These are phyloP conservation scores for Urophycis tenuis DNA, from an alignment of 2,797 vertebrate species.

Conservation along the genomic window DNA sequence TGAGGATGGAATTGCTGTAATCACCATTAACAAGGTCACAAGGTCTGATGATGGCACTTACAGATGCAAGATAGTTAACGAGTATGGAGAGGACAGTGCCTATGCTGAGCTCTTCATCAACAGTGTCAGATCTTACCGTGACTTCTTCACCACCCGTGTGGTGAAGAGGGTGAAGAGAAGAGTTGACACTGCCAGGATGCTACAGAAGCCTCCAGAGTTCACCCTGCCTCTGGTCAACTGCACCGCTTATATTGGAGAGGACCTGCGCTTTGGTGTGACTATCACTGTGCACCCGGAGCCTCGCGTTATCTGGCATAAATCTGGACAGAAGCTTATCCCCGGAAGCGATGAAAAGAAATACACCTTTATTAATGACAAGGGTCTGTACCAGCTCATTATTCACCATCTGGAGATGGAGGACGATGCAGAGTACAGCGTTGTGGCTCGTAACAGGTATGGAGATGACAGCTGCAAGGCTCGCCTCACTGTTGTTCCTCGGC, in stretches of 20 bases:
- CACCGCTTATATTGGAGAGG: slow-evolving; percentile 87
- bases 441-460: slow-evolving; percentile 90
- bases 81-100: slow-evolving; percentile 94
- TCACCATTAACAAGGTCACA: slow-evolving; percentile 83
- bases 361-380: slow-evolving; percentile 90
- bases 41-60: slow-evolving; percentile 94
- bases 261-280: slow-evolving; percentile 89
- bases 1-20: slow-evolving; percentile 86
- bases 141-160: slow-evolving; percentile 84
- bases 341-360: slow-evolving; percentile 90
- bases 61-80: slow-evolving; percentile 93
- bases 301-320: slow-evolving; percentile 92
- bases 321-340: slow-evolving; percentile 93
- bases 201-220: slow-evolving; percentile 96
- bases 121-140: slow-evolving; percentile 82
- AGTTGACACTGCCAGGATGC: slow-evolving; percentile 86
- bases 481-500: slow-evolving; percentile 84
- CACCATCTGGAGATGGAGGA: slow-evolving; percentile 79
- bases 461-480: slow-evolving; percentile 98
- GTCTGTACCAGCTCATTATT: slow-evolving; percentile 92
- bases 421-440: slow-evolving; percentile 89
- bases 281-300: slow-evolving; percentile 98
- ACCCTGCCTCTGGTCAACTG: slow-evolving; percentile 90
- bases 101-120: slow-evolving; percentile 90
- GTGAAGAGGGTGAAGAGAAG: slow-evolving; percentile 91